A percentile compares a stretch with the other conserved stretches of the same genome.
Conservation (phyloP, 1,140 invertebrate species). For the Cyclargus thomasi region DNA sequence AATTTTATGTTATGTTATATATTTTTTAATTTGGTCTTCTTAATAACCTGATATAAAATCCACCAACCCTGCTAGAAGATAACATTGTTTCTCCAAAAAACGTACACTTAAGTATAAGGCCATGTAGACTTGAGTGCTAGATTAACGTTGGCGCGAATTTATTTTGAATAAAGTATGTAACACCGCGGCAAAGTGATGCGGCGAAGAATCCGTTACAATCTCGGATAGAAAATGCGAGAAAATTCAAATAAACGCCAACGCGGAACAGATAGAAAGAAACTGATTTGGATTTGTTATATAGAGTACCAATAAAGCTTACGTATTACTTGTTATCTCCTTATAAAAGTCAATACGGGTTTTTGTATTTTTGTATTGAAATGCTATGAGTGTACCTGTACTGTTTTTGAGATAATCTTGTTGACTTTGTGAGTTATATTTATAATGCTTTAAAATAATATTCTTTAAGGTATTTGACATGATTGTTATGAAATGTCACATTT, state of each 20-base stretch:
- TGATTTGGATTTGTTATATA: constrained; percentile 47
- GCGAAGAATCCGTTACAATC: constrained; percentile 31
- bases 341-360: background rate
- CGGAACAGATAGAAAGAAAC: constrained; percentile 33
- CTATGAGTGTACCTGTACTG: no score
- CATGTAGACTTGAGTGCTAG: constrained; percentile 2
- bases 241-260: constrained; percentile 52
- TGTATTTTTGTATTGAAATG: background rate
- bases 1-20: no score
- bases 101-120: background rate
- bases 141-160: constrained; percentile 14
- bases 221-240: constrained; percentile 34
- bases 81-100: background rate
- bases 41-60: no score
- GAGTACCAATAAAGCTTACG: constrained; percentile 29
- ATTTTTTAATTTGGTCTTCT: no score
- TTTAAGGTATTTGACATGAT: no score
- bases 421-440: background rate
- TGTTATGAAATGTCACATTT: no score
- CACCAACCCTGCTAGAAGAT: no score
- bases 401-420: background rate
- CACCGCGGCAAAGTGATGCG: constrained; percentile 22
- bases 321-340: constrained; percentile 15
- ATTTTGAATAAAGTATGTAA: constrained; percentile 15
- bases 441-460: no score